phyloP scores from a whole-genome alignment of 2,113 vertebrate species.

The Psammodynastes pulverulentus region DNA sequence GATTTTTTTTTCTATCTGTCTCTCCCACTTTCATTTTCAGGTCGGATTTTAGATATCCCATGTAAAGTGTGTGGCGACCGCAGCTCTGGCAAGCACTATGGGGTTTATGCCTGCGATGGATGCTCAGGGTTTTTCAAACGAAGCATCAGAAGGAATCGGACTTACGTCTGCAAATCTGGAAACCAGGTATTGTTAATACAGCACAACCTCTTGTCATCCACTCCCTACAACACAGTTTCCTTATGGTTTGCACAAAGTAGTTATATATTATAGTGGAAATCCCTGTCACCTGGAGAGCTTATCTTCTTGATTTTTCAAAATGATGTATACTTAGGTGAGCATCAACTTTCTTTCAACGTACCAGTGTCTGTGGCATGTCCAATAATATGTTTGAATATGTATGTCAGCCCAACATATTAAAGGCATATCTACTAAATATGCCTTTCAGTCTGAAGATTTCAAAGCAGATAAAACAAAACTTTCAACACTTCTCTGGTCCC shows the following conservation, averaged over 20 bases:
- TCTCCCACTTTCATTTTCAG: slow-evolving; percentile 65
- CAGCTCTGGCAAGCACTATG: slow-evolving; percentile 97
- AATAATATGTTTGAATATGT: too few relatives aligned
- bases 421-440: neutral
- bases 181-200: slow-evolving; percentile 81
- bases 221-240: neutral
- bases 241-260: neutral
- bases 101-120: slow-evolving; percentile 96
- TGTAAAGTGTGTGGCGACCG: slow-evolving; percentile 98
- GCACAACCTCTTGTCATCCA: neutral
- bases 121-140: slow-evolving; percentile 98
- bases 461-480: neutral
- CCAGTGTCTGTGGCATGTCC: neutral
- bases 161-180: slow-evolving; percentile 98
- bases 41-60: slow-evolving; percentile 97
- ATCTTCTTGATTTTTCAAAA: neutral
- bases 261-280: neutral
- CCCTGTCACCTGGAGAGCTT: neutral
- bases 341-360: neutral
- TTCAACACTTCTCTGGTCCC: neutral
- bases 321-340: too few relatives aligned
- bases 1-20: slow-evolving; percentile 39
- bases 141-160: slow-evolving; percentile 94
- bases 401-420: neutral
- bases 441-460: neutral